Base-by-base conservation (phyloP, 2,113 vertebrate species). In the Sceloporus undulatus region DNA sequence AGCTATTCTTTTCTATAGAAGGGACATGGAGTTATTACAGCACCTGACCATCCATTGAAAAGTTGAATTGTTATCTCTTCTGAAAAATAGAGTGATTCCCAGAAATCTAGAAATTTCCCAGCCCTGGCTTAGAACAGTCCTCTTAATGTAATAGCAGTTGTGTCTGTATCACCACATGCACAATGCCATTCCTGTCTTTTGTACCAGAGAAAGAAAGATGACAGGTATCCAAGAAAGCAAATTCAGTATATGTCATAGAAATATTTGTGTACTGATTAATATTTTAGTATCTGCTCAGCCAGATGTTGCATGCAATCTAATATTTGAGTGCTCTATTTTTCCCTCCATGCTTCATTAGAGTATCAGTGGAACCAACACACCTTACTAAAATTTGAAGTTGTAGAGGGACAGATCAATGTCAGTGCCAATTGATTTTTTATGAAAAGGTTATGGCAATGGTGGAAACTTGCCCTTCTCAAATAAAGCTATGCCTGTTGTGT, bases 401-500 rank as follows among this genome's bases (percentile, higher is more conserved):
- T 10, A 77, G 34, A 29, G 78, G 59, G 80, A 54, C 62, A 13
- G 38, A 81, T 66, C 48, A 40, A 13, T 89, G 56, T 23, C 29
- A 40, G 1, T 85, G 42, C 59, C 25, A 42, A 5, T 82, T 66
- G 54, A 75, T 85, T 85, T 38, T 76, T 29, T 81, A 82, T 16
- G 2, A 16, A 75, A 70, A 48, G 27, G 34, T 75, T 82, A 54
- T 71, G 73, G 54, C 81, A 8, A 29, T 42, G 81, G 34, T 74
- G 10, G 42, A 76, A 82, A 77, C 40, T 56, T 59, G 42, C 25
- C 78, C 42, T 29, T 68, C 59, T 52, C 59, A 77, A 78, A 48
- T 38, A 71, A 56, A 84, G 82, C 48, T 88, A 29, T 40, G 65
- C 65, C 65, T 78, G 68, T 40, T 84, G 75, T 54, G 38, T 29